phyloP scores from a whole-genome alignment of 2,888 invertebrate genomes.

The Lysandra bellargus region DNA sequence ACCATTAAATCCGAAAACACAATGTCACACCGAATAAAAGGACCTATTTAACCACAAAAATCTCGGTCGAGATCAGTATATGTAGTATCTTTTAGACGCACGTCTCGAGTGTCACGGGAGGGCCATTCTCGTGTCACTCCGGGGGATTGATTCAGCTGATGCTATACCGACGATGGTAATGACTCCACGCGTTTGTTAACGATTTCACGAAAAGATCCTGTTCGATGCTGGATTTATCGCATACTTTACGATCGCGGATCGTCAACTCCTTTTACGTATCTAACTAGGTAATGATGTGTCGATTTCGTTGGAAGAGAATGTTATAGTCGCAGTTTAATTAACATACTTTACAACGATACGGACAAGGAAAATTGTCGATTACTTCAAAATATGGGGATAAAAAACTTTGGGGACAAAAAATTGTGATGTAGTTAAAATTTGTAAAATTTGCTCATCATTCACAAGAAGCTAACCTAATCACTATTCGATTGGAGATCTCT shows the following conservation, averaged over 20 bases:
- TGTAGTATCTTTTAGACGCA: slow-evolving; percentile 40
- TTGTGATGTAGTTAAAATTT: no score
- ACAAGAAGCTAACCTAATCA: no score
- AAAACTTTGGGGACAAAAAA: neutral
- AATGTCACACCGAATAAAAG: slow-evolving; percentile 27
- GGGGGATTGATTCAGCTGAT: slow-evolving; percentile 60
- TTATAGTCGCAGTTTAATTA: neutral
- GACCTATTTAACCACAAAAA: slow-evolving; percentile 21
- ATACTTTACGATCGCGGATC: slow-evolving; percentile 19
- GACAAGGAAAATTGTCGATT: neutral
- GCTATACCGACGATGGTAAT: slow-evolving; percentile 49
- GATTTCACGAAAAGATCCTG: slow-evolving; percentile 37
- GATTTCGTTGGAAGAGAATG: slow-evolving; percentile 23
- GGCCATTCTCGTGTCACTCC: slow-evolving; percentile 51
- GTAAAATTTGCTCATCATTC: no score
- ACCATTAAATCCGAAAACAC: slow-evolving; percentile 22
- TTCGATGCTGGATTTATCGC: slow-evolving; percentile 10
- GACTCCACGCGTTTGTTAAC: slow-evolving; percentile 43
- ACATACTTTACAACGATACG: neutral
- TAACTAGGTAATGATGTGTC: slow-evolving; percentile 33
- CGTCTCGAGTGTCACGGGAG: slow-evolving; percentile 45
- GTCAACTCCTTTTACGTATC: slow-evolving; percentile 23
- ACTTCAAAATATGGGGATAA: neutral
- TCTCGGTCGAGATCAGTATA: slow-evolving; percentile 10
- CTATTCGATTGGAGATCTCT: no score